phyloP scores from a whole-genome alignment of 2,113 vertebrate genomes.

The Elephantulus edwardii region DNA sequence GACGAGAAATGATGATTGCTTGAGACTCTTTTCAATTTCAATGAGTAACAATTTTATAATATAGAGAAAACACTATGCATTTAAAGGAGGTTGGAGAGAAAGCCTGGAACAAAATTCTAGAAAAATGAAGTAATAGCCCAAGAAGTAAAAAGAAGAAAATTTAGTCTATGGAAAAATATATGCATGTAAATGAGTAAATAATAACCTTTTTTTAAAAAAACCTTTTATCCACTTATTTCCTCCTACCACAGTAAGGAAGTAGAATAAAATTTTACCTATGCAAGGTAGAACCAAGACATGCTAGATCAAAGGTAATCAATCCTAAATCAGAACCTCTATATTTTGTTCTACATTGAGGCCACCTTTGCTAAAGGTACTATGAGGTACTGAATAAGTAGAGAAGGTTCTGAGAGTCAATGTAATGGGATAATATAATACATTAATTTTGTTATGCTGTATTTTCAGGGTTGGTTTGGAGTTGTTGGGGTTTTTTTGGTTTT shows the following conservation, averaged over 20 bases:
- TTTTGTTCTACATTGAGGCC: background rate
- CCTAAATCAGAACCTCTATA: conserved; percentile 19
- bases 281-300: background rate
- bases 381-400: background rate
- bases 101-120: conserved; percentile 27
- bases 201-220: background rate
- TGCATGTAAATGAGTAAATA: background rate
- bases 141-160: background rate
- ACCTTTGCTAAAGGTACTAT: background rate
- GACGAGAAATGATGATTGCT: conserved; percentile 8
- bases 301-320: conserved; percentile 4
- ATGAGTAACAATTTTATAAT: conserved; percentile 44
- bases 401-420: background rate
- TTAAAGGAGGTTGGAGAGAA: too few relatives aligned
- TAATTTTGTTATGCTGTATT: background rate
- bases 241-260: background rate
- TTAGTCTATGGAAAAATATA: background rate
- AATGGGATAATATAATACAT: background rate
- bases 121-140: background rate
- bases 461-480: background rate
- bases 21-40: conserved; percentile 2
- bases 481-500: too few relatives aligned
- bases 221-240: background rate
- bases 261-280: conserved; percentile 44
- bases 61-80: conserved; percentile 51